These are phyloP conservation scores for Rhabdornis inornatus DNA, from an alignment of 2,113 vertebrate genomes.

Conservation along the genomic window DNA sequence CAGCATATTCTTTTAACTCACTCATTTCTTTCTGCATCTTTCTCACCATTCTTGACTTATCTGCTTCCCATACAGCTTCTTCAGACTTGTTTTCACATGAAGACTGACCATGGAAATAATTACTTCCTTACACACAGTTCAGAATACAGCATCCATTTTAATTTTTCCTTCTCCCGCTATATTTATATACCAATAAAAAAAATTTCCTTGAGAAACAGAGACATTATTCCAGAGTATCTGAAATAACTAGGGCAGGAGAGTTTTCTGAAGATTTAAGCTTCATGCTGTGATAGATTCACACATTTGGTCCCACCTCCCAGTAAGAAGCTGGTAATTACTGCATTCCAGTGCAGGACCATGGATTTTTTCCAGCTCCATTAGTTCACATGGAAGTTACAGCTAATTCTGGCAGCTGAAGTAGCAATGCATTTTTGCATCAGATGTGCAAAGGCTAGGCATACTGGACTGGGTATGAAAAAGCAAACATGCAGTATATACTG, in stretches of 20 bases:
- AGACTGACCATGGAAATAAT: background rate
- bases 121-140: background rate
- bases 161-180: background rate
- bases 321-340: slow-evolving; percentile 1
- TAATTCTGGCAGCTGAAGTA: background rate
- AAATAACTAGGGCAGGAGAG: background rate
- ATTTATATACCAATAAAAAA: background rate
- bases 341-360: background rate
- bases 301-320: background rate
- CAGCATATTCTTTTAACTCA: background rate
- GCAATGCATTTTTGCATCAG: background rate
- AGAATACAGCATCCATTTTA: background rate
- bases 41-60: background rate
- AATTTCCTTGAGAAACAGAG: background rate
- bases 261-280: background rate
- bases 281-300: background rate
- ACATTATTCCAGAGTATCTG: background rate
- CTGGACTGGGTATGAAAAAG: background rate
- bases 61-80: background rate
- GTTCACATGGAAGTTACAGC: background rate
- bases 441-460: background rate
- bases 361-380: background rate
- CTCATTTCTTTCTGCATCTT: background rate
- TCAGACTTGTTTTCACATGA: background rate
- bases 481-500: background rate